These are phyloP conservation scores for Cervus canadensis DNA, from an alignment of 2,113 vertebrate species.

Conservation along the genomic window DNA sequence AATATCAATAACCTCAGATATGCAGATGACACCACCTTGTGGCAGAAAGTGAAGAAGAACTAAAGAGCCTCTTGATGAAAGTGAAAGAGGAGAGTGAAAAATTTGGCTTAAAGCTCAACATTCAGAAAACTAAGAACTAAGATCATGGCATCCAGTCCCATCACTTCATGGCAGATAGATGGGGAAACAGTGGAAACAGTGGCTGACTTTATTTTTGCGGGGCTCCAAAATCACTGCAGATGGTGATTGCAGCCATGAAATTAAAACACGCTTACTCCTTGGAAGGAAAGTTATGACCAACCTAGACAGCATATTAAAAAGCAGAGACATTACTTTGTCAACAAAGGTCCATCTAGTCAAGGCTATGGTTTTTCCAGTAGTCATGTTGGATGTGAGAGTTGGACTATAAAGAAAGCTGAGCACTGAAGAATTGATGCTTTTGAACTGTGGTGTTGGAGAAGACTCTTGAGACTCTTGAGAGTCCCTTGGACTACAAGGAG, in stretches of 20 bases:
- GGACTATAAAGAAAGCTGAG: no score
- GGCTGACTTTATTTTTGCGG: fast-evolving
- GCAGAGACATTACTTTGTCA: neutral
- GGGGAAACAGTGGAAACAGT: neutral
- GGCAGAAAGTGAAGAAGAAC: neutral
- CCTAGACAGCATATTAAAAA: neutral
- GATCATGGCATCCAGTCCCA: neutral
- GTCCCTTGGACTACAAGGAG: no score
- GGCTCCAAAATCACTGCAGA: neutral
- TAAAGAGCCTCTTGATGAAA: neutral
- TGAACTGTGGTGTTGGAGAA: no score
- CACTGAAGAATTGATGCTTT: no score
- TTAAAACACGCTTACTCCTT: neutral
- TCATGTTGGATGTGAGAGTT: neutral
- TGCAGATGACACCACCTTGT: neutral
- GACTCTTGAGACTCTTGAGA: no score
- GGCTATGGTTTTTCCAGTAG: neutral
- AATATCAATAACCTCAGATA: neutral
- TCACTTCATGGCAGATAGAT: neutral
- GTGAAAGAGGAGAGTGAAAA: neutral
- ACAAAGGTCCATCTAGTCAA: neutral
- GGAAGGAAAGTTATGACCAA: neutral
- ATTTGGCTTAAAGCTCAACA: neutral
- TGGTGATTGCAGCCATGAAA: neutral
- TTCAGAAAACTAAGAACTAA: neutral